Evolutionary conservation across 2,797 vertebrate species (phyloP).

Genomic region (Pseudotriccus pelzelni): DNA sequence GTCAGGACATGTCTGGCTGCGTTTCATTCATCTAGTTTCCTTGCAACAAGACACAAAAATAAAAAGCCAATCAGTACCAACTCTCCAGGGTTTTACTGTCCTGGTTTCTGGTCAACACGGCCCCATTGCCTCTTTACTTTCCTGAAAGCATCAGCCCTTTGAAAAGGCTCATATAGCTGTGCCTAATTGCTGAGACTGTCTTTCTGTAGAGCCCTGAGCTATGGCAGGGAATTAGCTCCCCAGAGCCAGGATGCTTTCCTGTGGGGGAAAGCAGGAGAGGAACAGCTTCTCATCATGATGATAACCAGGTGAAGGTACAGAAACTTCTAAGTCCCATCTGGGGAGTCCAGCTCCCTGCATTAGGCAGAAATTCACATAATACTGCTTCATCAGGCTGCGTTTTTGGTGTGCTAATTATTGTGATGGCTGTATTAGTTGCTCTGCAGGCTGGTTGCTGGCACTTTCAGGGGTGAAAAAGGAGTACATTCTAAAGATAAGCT

Average conservation of each 20-base stretch:
- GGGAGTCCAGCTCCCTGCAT: not conserved
- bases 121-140: not conserved
- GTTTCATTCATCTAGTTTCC: not conserved
- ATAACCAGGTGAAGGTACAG: not conserved
- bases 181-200: not conserved
- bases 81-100: conserved; percentile 25
- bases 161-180: not conserved
- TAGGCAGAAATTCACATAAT: not conserved
- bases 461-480: not conserved
- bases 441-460: not conserved
- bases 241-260: not conserved
- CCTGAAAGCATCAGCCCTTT: not conserved
- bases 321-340: not conserved
- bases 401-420: not conserved
- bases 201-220: not conserved
- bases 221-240: not conserved
- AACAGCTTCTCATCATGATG: not conserved
- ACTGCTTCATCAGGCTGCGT: not conserved
- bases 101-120: conserved; percentile 27
- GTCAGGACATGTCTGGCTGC: not conserved
- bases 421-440: not conserved
- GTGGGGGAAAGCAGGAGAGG: not conserved
- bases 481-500: not conserved
- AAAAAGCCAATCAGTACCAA: not conserved
- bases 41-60: not conserved